Conservation (phyloP, 2,113 vertebrate genomes). For the Vidua chalybeata region DNA sequence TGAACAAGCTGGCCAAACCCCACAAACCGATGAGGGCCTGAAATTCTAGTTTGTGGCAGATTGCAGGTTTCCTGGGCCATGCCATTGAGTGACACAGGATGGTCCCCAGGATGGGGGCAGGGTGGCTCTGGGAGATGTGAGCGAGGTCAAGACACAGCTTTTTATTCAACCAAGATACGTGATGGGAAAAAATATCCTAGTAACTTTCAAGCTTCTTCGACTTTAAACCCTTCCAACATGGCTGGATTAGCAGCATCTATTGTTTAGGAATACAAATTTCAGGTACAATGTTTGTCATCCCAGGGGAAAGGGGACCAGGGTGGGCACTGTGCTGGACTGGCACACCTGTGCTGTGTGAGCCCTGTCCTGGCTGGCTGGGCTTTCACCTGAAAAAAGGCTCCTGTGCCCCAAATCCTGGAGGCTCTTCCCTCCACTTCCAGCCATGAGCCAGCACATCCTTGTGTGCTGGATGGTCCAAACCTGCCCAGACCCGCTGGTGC, state of each 20-base stretch:
- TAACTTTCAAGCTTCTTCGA: neutral
- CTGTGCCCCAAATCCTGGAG: neutral
- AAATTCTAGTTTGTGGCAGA: neutral
- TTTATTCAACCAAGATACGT: neutral
- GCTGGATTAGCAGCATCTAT: neutral
- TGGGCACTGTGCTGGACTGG: neutral
- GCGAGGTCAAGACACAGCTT: neutral
- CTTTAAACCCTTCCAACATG: neutral
- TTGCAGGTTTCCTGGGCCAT: neutral
- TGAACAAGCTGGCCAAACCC: neutral
- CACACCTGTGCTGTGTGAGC: neutral
- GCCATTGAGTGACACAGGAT: neutral
- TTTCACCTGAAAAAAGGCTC: neutral
- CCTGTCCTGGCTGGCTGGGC: neutral
- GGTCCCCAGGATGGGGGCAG: accelerated
- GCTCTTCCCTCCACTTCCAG: neutral
- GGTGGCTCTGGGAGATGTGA: neutral
- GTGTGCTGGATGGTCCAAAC: neutral
- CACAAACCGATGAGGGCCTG: neutral
- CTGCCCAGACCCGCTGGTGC: neutral
- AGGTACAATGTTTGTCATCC: accelerated
- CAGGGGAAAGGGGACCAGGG: neutral
- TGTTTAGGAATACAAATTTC: neutral
- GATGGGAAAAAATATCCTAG: neutral
- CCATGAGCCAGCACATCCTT: neutral